A percentile compares a stretch with the other conserved stretches of the same genome.
These are phyloP conservation scores for Drosophila dunni DNA, from an alignment of 1,140 invertebrate species.

Conservation along the genomic window DNA sequence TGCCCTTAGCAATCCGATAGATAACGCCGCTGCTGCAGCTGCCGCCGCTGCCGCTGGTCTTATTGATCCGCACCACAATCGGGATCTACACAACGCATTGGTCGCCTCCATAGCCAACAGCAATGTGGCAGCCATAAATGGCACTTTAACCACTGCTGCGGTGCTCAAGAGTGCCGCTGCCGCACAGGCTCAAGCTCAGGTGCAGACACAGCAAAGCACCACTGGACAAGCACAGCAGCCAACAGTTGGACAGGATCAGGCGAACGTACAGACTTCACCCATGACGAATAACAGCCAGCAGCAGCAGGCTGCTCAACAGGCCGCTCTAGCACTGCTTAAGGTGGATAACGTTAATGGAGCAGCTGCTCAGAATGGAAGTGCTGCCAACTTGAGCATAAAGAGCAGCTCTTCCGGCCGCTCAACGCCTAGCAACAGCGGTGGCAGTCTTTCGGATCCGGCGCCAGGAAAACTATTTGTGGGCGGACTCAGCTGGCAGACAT, in stretches of 20 bases:
- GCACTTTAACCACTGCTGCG: slow-evolving; percentile 73
- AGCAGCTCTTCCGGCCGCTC: slow-evolving; percentile 89
- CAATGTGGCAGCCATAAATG: slow-evolving; percentile 79
- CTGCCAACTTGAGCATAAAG: slow-evolving; percentile 62
- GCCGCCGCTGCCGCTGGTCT: slow-evolving; percentile 81
- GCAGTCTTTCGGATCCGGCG: slow-evolving; percentile 88
- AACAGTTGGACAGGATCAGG: slow-evolving; percentile 61
- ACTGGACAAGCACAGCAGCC: slow-evolving; percentile 33
- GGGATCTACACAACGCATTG: slow-evolving; percentile 87
- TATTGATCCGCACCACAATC: slow-evolving; percentile 86
- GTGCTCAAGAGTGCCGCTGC: slow-evolving; percentile 75
- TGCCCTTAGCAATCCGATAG: slow-evolving; percentile 86
- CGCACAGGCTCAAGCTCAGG: slow-evolving; percentile 54
- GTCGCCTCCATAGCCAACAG: slow-evolving; percentile 86
- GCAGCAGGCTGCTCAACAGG: slow-evolving; percentile 75
- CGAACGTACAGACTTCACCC: slow-evolving; percentile 47
- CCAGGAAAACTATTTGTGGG: slow-evolving; percentile 96
- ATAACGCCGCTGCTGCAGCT: slow-evolving; percentile 85
- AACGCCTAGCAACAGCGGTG: slow-evolving; percentile 87
- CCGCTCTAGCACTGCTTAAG: slow-evolving; percentile 72
- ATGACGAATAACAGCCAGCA: slow-evolving; percentile 40
- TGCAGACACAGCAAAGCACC: slow-evolving; percentile 52
- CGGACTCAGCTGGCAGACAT: slow-evolving; percentile 96
- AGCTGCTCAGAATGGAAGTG: slow-evolving; percentile 51
- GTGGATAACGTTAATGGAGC: slow-evolving; percentile 63